These are phyloP conservation scores for Smittia sp. DNA, from an alignment of 2,888 invertebrate genomes.

Conservation along the genomic window DNA sequence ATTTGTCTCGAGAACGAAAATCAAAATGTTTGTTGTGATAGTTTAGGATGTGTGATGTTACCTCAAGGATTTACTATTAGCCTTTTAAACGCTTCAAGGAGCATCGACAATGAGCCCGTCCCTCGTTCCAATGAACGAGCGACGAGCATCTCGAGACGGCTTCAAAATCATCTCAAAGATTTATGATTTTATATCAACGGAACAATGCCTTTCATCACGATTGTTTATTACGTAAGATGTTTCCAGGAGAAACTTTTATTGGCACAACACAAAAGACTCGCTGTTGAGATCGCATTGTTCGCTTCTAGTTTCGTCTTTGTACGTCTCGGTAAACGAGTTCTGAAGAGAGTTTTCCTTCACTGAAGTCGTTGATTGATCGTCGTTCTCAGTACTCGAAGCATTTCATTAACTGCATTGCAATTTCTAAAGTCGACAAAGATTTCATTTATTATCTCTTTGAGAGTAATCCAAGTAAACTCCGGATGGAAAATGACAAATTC, in stretches of 20 bases:
- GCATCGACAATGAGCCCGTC: conserved; percentile 21
- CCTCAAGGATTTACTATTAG: conserved; percentile 39
- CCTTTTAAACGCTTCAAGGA: conserved; percentile 37
- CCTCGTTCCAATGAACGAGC: background rate
- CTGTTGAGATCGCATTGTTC: background rate
- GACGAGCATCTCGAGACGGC: background rate
- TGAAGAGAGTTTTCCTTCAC: background rate
- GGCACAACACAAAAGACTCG: background rate
- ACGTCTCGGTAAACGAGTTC: background rate
- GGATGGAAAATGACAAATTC: conserved; percentile 20
- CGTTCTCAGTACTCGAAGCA: background rate
- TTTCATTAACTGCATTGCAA: background rate
- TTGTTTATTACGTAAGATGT: background rate
- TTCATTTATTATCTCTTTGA: background rate
- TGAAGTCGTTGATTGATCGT: background rate
- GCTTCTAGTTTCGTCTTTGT: background rate
- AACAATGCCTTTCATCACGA: conserved; percentile 16
- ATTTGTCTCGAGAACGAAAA: background rate
- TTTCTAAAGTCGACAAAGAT: background rate
- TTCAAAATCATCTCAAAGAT: conserved; percentile 11
- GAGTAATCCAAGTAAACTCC: background rate
- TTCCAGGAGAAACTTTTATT: background rate
- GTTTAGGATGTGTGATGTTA: conserved; percentile 22
- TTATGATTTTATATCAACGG: conserved; percentile 10
- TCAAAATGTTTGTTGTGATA: conserved; percentile 40